Evolutionary conservation across 2,888 invertebrate genomes (phyloP).

Genomic region (Artemia sinica): DNA sequence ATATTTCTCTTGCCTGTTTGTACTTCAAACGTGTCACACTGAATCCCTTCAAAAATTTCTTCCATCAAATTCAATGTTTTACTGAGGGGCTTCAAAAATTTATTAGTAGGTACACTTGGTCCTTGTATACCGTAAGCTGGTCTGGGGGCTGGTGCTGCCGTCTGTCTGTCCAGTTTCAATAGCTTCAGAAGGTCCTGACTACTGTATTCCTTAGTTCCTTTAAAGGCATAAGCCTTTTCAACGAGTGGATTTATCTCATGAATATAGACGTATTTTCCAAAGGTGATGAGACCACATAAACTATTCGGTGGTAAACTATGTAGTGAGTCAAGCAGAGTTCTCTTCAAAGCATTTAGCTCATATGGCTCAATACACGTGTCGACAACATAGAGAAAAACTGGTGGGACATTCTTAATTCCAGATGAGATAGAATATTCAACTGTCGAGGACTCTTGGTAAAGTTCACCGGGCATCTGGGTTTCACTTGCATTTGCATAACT

Average conservation of each 20-base stretch:
- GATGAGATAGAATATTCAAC: conserved; percentile 88
- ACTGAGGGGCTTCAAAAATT: conserved; percentile 78
- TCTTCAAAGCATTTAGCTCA: conserved; percentile 83
- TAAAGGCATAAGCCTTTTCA: conserved; percentile 61
- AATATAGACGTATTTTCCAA: conserved; percentile 91
- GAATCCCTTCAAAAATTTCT: conserved; percentile 76
- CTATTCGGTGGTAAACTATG: conserved; percentile 89
- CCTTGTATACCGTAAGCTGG: not conserved
- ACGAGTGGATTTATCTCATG: conserved; percentile 11
- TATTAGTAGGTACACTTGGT: not conserved
- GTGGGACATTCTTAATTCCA: conserved; percentile 69
- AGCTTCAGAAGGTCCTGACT: conserved; percentile 94
- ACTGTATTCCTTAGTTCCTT: conserved; percentile 89
- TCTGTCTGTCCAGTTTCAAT: conserved; percentile 51
- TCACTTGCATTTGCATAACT: conserved; percentile 97
- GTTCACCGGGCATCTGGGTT: conserved; percentile 90
- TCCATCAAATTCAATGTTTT: conserved; percentile 90
- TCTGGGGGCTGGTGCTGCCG: conserved; percentile 15
- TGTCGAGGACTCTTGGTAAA: conserved; percentile 90
- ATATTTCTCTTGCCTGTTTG: conserved; percentile 82
- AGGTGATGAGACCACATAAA: conserved; percentile 87
- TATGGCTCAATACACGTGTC: conserved; percentile 98
- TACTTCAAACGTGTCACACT: conserved; percentile 82
- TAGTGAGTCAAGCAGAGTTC: conserved; percentile 85
- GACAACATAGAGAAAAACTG: conserved; percentile 84